These are phyloP conservation scores for Orientallactaga sibirica DNA, from an alignment of 2,797 vertebrate species.

Conservation along the genomic window DNA sequence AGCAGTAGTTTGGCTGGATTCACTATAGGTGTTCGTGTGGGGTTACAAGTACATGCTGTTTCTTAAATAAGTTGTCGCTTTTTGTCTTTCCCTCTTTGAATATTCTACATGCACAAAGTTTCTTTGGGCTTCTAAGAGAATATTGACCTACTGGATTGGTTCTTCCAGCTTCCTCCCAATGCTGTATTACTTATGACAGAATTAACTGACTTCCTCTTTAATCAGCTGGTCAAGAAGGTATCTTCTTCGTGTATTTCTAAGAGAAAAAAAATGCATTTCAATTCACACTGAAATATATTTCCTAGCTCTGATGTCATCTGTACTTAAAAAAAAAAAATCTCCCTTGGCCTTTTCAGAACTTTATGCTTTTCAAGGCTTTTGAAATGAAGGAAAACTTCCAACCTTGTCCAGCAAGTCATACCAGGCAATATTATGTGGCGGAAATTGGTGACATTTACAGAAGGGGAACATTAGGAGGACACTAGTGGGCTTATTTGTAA, in stretches of 20 bases:
- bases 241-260: not conserved
- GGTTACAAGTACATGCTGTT: not conserved
- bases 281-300: slow-evolving; percentile 66
- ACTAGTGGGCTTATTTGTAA: slow-evolving; percentile 79
- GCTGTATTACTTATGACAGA: slow-evolving; percentile 23
- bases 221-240: slow-evolving; percentile 27
- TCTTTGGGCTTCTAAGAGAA: not conserved
- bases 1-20: not conserved
- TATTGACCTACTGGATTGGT: not conserved
- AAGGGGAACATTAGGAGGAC: slow-evolving; percentile 83
- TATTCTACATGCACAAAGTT: not conserved
- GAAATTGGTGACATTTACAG: slow-evolving; percentile 82
- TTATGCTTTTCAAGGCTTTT: slow-evolving; percentile 71
- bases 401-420: slow-evolving; percentile 79
- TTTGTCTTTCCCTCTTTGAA: not conserved
- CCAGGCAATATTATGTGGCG: slow-evolving; percentile 64
- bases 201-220: slow-evolving; percentile 60
- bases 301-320: slow-evolving; percentile 50
- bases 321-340: slow-evolving; percentile 55
- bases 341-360: slow-evolving; percentile 67
- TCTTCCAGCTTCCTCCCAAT: not conserved
- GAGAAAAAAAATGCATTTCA: slow-evolving; percentile 24
- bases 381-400: slow-evolving; percentile 82
- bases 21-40: not conserved
- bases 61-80: slow-evolving; percentile 11